Conservation (phyloP, 2,888 invertebrate species). For the Petrolisthes cinctipes region DNA sequence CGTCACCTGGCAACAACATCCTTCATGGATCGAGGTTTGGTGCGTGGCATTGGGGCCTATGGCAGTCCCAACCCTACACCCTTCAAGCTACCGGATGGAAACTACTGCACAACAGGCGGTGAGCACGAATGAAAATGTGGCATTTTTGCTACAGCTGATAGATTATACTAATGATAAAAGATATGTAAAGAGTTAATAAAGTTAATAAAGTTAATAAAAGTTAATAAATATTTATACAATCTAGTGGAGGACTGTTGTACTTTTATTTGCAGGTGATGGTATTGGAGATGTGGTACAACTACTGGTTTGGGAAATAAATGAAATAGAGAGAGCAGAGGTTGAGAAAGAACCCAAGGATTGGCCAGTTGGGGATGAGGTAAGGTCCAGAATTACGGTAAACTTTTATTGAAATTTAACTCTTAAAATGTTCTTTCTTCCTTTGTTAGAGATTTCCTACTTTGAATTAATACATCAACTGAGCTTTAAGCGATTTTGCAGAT, state of each 20-base stretch:
- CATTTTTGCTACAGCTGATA: no score
- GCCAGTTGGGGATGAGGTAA: constrained; percentile 64
- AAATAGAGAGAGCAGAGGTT: constrained; percentile 61
- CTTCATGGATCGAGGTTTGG: constrained; percentile 55
- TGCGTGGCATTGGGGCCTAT: constrained; percentile 52
- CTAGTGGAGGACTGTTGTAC: not conserved
- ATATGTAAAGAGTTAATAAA: not conserved
- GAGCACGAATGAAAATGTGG: not conserved
- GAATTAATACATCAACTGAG: no score
- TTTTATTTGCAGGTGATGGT: constrained; percentile 52
- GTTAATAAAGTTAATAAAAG: not conserved
- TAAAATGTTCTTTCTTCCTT: no score
- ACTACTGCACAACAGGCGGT: constrained; percentile 63
- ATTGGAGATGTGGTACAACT: constrained; percentile 58
- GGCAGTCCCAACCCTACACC: constrained; percentile 41
- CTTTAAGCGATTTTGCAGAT: no score
- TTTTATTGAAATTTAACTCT: no score
- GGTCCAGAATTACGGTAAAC: not conserved
- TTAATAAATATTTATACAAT: not conserved
- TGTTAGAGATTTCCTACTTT: no score
- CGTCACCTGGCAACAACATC: constrained; percentile 52
- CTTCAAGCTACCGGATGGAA: constrained; percentile 50
- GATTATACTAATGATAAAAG: no score
- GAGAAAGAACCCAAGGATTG: constrained; percentile 64
- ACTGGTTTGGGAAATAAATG: constrained; percentile 64